Evolutionary conservation across 2,888 invertebrate genomes (phyloP).

Genomic region (Hesperia comma): DNA sequence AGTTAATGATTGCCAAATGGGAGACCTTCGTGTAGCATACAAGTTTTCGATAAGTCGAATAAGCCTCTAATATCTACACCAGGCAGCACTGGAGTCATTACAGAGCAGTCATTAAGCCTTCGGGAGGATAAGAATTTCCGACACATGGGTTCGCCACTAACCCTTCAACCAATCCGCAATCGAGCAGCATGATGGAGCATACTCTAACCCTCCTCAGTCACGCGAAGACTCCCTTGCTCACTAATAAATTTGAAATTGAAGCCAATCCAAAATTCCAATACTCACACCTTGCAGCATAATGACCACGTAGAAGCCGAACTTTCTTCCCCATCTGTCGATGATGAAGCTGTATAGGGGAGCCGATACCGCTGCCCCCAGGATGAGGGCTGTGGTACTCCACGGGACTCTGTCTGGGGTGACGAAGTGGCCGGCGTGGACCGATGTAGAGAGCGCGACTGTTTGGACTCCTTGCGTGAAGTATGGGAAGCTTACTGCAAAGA

Average conservation of each 20-base stretch:
- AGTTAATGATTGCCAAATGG: too few species aligned
- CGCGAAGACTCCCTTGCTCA: too few species aligned
- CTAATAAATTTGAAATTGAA: background rate
- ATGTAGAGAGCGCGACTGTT: slow-evolving; percentile 58
- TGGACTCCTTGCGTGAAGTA: slow-evolving; percentile 73
- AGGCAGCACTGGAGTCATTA: too few species aligned
- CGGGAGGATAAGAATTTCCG: too few species aligned
- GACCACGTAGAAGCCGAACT: slow-evolving; percentile 61
- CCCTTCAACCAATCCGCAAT: too few species aligned
- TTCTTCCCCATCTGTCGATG: slow-evolving; percentile 61
- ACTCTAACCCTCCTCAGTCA: too few species aligned
- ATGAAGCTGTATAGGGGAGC: slow-evolving; percentile 57
- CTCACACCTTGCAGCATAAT: slow-evolving; percentile 71
- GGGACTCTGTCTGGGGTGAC: slow-evolving; percentile 52
- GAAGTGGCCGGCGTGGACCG: slow-evolving; percentile 61
- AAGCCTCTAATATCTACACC: too few species aligned
- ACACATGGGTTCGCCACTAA: too few species aligned
- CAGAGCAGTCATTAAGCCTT: too few species aligned
- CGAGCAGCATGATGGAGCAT: too few species aligned
- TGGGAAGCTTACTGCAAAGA: slow-evolving; percentile 62
- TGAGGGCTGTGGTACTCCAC: slow-evolving; percentile 63
- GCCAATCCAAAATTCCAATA: slow-evolving; percentile 17
- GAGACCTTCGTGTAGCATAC: too few species aligned
- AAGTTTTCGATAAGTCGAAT: too few species aligned
- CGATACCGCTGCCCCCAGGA: slow-evolving; percentile 55